Percentiles rank a stretch among this genome's conserved stretches.
Conservation (phyloP, 2,797 vertebrate genomes). For the Tokudaia muenninki region DNA sequence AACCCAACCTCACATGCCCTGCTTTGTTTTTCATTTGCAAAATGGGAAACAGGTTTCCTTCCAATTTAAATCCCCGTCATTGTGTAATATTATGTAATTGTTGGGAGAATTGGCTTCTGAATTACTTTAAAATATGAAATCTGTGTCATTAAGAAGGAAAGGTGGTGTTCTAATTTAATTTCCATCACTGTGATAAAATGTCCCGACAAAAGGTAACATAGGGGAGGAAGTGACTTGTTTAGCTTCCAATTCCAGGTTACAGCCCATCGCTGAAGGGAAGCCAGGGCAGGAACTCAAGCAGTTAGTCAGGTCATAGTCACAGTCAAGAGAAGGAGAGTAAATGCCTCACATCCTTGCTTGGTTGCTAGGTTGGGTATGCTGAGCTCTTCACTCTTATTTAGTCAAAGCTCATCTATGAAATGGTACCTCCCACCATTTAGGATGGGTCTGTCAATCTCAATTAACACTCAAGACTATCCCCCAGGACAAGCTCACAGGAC, state of each 20-base stretch:
- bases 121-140: slow-evolving; percentile 38
- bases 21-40: slow-evolving; percentile 45
- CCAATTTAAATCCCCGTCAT: background rate
- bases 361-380: background rate
- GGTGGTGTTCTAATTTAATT: background rate
- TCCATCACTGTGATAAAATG: background rate
- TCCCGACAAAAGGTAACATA: background rate
- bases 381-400: background rate
- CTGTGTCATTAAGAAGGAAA: slow-evolving; percentile 56
- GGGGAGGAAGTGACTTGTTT: background rate
- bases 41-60: slow-evolving; percentile 44
- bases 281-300: background rate
- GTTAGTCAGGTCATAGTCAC: background rate
- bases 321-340: background rate
- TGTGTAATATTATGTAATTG: background rate
- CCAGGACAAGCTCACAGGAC: background rate
- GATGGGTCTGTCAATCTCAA: background rate
- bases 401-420: background rate
- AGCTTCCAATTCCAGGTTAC: background rate
- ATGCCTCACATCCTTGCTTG: background rate
- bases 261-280: background rate
- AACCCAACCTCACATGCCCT: background rate
- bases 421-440: background rate
- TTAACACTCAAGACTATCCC: background rate
- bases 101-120: slow-evolving; percentile 9